Conservation (phyloP, 2,797 vertebrate species). For the Hippopotamyrus pictus region DNA sequence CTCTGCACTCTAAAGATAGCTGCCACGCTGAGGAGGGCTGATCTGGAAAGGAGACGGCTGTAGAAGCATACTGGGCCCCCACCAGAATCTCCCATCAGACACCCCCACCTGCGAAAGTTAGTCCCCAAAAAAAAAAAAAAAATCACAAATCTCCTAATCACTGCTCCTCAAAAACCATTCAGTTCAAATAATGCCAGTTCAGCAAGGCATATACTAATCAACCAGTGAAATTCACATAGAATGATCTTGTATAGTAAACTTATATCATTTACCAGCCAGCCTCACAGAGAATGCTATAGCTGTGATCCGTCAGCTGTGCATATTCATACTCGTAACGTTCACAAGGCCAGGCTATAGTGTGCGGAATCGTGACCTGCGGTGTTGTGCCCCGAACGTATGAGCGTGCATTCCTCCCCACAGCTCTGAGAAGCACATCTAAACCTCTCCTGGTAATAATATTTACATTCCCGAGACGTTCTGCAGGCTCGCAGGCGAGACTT, state of each 20-base stretch:
- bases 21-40: constrained; percentile 35
- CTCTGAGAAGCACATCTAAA: background rate
- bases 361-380: background rate
- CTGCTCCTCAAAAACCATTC: background rate
- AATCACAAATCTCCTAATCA: background rate
- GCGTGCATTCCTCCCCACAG: background rate
- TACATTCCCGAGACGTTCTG: constrained; percentile 13
- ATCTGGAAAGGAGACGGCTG: constrained; percentile 20
- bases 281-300: background rate
- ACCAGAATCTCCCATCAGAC: background rate
- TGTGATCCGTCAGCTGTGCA: background rate
- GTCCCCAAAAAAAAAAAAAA: background rate
- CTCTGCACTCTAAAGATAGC: constrained; percentile 44
- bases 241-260: background rate
- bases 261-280: background rate
- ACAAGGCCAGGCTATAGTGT: background rate
- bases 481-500: background rate
- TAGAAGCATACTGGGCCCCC: background rate
- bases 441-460: constrained; percentile 15
- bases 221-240: background rate
- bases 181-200: background rate
- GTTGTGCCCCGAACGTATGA: background rate
- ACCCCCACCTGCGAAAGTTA: background rate
- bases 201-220: background rate
- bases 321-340: background rate